Conservation (phyloP, 1,140 invertebrate genomes). For the Phocides pigmalion region DNA sequence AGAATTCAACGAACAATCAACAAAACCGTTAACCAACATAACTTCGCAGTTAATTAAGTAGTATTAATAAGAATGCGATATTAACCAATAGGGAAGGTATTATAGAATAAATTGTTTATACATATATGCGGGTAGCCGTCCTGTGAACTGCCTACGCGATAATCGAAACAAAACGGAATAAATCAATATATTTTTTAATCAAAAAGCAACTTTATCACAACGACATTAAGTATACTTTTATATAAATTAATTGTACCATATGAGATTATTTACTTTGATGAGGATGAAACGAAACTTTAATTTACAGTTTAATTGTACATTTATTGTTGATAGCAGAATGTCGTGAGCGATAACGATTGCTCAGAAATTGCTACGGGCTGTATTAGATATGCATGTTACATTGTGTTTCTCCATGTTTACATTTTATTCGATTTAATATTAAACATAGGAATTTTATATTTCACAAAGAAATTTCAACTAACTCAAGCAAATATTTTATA, state of each 20-base stretch:
- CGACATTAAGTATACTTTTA: constrained; percentile 15
- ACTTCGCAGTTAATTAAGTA: constrained; percentile 52
- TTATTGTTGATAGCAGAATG: constrained; percentile 51
- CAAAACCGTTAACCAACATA: constrained; percentile 73
- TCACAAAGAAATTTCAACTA: too few species aligned
- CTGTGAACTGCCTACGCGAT: constrained; percentile 5
- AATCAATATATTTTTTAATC: constrained; percentile 18
- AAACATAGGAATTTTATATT: too few species aligned
- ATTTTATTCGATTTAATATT: not conserved
- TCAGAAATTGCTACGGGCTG: constrained; percentile 44
- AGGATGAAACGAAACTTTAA: constrained; percentile 8
- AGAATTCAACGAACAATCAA: constrained; percentile 2
- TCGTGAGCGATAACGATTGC: constrained; percentile 47
- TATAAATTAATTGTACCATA: not conserved
- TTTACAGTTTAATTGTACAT: constrained; percentile 28
- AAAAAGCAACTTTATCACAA: constrained; percentile 38
- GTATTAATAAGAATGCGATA: constrained; percentile 69
- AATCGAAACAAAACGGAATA: constrained; percentile 12
- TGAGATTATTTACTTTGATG: constrained; percentile 17
- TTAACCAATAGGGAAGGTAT: constrained; percentile 65
- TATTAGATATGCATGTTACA: constrained; percentile 13
- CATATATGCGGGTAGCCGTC: constrained; percentile 58
- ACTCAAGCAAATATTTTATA: too few species aligned
- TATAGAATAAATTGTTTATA: constrained; percentile 52
- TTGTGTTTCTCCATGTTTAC: not conserved